phyloP scores from a whole-genome alignment of 2,888 invertebrate genomes.

The Carabus problematicus region DNA sequence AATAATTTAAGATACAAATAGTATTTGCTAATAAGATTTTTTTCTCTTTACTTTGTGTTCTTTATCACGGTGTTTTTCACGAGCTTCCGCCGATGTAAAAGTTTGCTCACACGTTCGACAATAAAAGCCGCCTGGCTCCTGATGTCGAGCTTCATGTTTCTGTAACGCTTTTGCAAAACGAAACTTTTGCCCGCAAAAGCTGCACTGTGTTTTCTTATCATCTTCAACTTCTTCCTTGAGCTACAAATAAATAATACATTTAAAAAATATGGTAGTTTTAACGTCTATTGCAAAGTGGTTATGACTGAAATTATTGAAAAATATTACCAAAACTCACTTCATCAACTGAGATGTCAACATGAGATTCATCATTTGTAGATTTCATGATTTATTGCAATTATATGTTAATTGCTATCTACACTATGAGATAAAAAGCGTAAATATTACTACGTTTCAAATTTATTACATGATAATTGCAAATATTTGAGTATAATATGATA shows the following conservation, averaged over 20 bases:
- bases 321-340: conserved; percentile 4
- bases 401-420: too few relatives aligned
- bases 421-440: too few relatives aligned
- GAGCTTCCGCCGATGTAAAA: conserved; percentile 27
- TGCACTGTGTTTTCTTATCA: conserved; percentile 27
- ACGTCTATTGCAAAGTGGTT: too few relatives aligned
- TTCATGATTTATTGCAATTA: too few relatives aligned
- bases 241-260: not conserved
- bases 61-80: conserved; percentile 42
- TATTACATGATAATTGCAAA: too few relatives aligned
- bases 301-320: too few relatives aligned
- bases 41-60: conserved; percentile 35
- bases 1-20: not conserved
- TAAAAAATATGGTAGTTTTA: too few relatives aligned
- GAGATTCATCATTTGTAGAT: conserved; percentile 13
- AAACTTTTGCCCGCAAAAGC: conserved; percentile 44
- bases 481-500: too few relatives aligned
- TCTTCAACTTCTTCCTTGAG: not conserved
- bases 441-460: too few relatives aligned
- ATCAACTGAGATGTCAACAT: not conserved
- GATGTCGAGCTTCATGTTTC: conserved; percentile 57
- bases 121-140: conserved; percentile 57
- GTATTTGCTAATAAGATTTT: not conserved
- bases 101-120: conserved; percentile 55
- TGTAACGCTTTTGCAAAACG: conserved; percentile 53